Conservation (phyloP, 2,888 invertebrate genomes). For the Tetrapedia diversipes region DNA sequence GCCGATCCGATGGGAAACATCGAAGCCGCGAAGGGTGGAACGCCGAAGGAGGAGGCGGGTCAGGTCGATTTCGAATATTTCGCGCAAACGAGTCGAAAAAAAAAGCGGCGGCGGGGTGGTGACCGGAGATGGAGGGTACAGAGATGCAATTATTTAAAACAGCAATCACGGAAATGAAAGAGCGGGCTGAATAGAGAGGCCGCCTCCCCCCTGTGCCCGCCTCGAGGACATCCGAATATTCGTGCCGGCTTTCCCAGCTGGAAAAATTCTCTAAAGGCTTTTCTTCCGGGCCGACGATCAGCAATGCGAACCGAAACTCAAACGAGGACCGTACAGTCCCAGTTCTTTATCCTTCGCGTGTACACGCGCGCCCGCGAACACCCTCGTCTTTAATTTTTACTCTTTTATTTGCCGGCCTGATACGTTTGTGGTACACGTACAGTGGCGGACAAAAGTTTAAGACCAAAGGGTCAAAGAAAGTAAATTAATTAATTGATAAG, state of each 20-base stretch:
- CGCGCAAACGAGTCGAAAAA: conserved; percentile 41
- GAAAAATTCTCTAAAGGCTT: conserved; percentile 80
- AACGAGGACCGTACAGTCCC: conserved; percentile 67
- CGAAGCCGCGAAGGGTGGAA: conserved; percentile 3
- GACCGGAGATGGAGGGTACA: conserved; percentile 24
- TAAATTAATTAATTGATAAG: too few relatives aligned
- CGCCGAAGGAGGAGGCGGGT: conserved; percentile 4
- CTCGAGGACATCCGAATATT: conserved; percentile 65
- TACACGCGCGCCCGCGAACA: neutral
- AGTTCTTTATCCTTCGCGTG: conserved; percentile 7
- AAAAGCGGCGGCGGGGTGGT: neutral
- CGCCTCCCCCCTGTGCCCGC: too few relatives aligned
- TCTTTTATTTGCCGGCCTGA: conserved; percentile 47
- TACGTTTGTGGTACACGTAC: too few relatives aligned
- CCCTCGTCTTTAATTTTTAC: conserved; percentile 34
- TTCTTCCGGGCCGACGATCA: conserved; percentile 75
- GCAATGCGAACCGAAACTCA: conserved; percentile 81
- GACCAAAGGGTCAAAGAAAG: too few relatives aligned
- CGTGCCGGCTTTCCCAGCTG: conserved; percentile 75
- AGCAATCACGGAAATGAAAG: conserved; percentile 81
- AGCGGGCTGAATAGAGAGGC: conserved; percentile 71
- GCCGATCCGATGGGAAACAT: conserved; percentile 32
- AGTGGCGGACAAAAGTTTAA: too few relatives aligned
- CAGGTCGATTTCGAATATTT: conserved; percentile 57
- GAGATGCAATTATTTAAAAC: conserved; percentile 80